Evolutionary conservation across 2,888 invertebrate species (phyloP), one percentile per base, ranked within the genome.

Genomic region (Hydriomena furcata): DNA sequence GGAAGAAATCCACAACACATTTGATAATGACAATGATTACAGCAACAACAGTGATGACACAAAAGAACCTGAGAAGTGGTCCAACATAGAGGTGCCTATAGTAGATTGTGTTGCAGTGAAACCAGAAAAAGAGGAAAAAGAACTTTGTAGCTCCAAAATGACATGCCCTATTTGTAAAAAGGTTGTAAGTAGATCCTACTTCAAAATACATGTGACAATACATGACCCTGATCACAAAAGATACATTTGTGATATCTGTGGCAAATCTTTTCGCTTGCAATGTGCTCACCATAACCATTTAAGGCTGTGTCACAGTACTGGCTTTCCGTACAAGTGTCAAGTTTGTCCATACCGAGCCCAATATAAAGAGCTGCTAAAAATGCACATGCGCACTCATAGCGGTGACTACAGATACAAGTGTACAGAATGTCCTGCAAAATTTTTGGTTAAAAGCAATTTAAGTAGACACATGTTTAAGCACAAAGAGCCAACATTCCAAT

Each of bases 211-310:
- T 53, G 51, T 80, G 37, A 79, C 79, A 0, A 71, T 80, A 71
- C 80, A 81, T 58, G 79, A 82, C 41, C 78, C 79, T 2, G 68
- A 79, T 35, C 76, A 75, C 11, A 72, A 76, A 25, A 78, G 76
- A 32, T 81, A 76, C 66, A 66, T 83, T 1, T 83, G 83, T 60
- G 81, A 83, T 48, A 57, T 82, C 0, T 83, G 83, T 52, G 83
- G 83, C 1, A 82, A 80, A 46, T 74, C 77, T 10, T 83, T 82
- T 47, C 60, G 79, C 40, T 57, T 77, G 10, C 56, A 76, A 38
- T 80, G 80, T 60, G 75, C 82, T 0, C 79, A 80, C 38, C 73
- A 72, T 42, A 82, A 79, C 45, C 82, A 82, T 30, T n/a, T n/a
- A n/a, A 77, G 75, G 23, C 49, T 75, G 7, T 61, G 74, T 24